Percentiles rank a stretch among this genome's conserved stretches.
Evolutionary conservation across 2,797 vertebrate genomes (phyloP).

Genomic region (Taenioides sp.): DNA sequence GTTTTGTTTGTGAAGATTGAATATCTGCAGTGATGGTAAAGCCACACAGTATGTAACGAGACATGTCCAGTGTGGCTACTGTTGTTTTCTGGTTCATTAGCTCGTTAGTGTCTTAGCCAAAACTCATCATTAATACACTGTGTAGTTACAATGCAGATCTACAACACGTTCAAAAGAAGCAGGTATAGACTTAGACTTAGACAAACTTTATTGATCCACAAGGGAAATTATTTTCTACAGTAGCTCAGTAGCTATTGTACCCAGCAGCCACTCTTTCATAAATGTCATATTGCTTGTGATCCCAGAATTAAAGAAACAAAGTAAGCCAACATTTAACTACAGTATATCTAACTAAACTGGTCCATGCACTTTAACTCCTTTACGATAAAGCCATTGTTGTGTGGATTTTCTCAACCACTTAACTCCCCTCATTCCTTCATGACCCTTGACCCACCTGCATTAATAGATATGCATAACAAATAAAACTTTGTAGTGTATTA

Average conservation of each 20-base stretch:
- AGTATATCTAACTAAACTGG: constrained; percentile 15
- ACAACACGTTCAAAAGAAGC: background rate
- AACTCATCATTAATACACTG: background rate
- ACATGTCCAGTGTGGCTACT: constrained; percentile 60
- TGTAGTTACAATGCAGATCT: background rate
- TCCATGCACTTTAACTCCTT: constrained; percentile 11
- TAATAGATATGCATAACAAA: background rate
- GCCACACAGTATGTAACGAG: constrained; percentile 65
- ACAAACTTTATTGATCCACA: too few species aligned
- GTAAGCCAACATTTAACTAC: constrained; percentile 46
- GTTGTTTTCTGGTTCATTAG: constrained; percentile 31
- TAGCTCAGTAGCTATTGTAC: too few species aligned
- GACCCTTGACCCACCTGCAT: constrained; percentile 27
- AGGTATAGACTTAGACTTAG: too few species aligned
- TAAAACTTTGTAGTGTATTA: background rate
- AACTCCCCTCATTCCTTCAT: constrained; percentile 1
- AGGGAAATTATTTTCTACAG: too few species aligned
- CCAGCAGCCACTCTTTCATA: too few species aligned
- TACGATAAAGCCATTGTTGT: constrained; percentile 9
- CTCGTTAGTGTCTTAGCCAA: background rate
- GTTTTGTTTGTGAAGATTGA: constrained; percentile 77
- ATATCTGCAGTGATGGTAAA: constrained; percentile 73
- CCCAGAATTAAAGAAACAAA: constrained; percentile 47
- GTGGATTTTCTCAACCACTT: constrained; percentile 1
- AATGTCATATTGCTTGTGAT: too few species aligned